phyloP scores from a whole-genome alignment of 2,797 vertebrate genomes.

The Limosa lapponica region DNA sequence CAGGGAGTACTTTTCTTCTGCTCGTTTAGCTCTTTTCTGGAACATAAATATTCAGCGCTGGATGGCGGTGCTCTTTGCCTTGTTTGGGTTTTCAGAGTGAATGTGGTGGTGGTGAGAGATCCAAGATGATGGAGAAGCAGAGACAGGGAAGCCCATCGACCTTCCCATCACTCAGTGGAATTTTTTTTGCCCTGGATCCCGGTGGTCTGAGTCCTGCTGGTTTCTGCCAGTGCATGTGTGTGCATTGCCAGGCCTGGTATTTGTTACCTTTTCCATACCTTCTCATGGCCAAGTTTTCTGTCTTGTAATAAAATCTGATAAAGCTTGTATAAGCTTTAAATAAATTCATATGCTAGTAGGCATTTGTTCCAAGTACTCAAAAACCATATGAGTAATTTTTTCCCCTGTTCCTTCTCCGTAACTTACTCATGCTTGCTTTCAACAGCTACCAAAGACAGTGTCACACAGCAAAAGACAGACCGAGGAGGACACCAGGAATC shows the following conservation, averaged over 20 bases:
- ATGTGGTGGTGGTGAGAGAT: neutral
- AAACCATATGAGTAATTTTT: neutral
- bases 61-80: neutral
- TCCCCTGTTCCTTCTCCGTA: neutral
- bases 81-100: neutral
- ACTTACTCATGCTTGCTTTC: neutral
- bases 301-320: neutral
- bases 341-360: neutral
- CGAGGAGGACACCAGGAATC: neutral
- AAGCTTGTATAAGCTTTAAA: neutral
- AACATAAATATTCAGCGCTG: neutral
- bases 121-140: neutral
- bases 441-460: neutral
- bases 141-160: too few relatives aligned
- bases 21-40: neutral
- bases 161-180: too few relatives aligned
- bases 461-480: neutral
- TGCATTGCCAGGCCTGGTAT: neutral
- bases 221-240: neutral
- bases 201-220: neutral
- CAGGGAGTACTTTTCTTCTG: neutral
- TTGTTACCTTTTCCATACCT: neutral
- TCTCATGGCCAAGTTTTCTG: neutral
- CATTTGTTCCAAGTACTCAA: neutral
- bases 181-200: neutral